A percentile compares a stretch with the other conserved stretches of the same genome.
Evolutionary conservation across 92 coral and sea anemone species (phyloP).

Genomic region (Epizoanthus fatuus): DNA sequence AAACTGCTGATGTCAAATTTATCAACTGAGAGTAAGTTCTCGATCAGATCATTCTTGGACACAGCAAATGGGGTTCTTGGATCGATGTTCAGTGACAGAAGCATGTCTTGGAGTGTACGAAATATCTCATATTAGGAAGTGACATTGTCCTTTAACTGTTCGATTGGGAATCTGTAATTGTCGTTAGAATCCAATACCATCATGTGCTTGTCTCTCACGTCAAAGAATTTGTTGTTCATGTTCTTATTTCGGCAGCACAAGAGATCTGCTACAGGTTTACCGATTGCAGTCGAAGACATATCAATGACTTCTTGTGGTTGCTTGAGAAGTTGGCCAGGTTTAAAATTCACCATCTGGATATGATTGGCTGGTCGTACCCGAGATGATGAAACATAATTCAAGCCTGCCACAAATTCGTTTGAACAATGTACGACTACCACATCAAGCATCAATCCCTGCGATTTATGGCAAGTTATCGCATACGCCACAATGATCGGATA

Average conservation of each 20-base stretch:
- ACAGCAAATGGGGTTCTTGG: slow-evolving; percentile 43
- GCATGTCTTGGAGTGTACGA: not conserved
- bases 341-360: not conserved
- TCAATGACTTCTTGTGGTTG: slow-evolving; percentile 14
- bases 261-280: slow-evolving; percentile 30
- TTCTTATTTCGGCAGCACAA: slow-evolving; percentile 32
- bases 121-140: slow-evolving; percentile 18
- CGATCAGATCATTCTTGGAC: slow-evolving; percentile 49
- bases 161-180: slow-evolving; percentile 3
- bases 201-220: slow-evolving; percentile 14
- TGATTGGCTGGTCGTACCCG: slow-evolving; percentile 11
- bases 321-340: slow-evolving; percentile 6
- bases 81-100: slow-evolving; percentile 31
- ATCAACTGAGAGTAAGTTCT: slow-evolving; percentile 15
- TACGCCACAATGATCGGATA: not conserved
- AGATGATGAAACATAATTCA: slow-evolving; percentile 8
- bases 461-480: slow-evolving; percentile 2
- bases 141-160: slow-evolving; percentile 21
- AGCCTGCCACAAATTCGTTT: slow-evolving; percentile 7
- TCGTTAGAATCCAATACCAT: not conserved
- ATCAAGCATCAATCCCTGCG: not conserved
- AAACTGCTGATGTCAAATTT: slow-evolving; percentile 28
- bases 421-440: not conserved
- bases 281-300: slow-evolving; percentile 32
- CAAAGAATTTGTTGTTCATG: slow-evolving; percentile 16